Percentiles rank a stretch among this genome's conserved stretches.
Evolutionary conservation across 2,797 vertebrate genomes (phyloP).

Genomic region (Pseudomugil gertrudae): DNA sequence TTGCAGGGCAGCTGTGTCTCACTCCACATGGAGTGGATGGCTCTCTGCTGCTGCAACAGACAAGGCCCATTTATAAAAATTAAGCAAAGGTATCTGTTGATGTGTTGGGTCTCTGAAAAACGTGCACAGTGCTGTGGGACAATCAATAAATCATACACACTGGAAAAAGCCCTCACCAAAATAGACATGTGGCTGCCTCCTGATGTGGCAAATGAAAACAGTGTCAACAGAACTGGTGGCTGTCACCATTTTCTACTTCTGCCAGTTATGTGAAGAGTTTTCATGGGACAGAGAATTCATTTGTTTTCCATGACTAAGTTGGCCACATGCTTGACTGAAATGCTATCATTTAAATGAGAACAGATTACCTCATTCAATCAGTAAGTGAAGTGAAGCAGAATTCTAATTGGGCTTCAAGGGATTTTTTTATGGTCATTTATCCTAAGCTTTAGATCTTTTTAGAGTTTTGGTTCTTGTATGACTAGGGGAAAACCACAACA

Average conservation of each 20-base stretch:
- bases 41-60: conserved; percentile 60
- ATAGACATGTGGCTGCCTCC: conserved; percentile 59
- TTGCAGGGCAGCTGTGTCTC: conserved; percentile 47
- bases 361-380: conserved; percentile 79
- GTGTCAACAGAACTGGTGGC: conserved; percentile 40
- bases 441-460: conserved; percentile 42
- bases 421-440: conserved; percentile 41
- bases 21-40: conserved; percentile 49
- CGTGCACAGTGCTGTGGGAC: conserved; percentile 56
- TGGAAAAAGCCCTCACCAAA: conserved; percentile 22
- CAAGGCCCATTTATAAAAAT: conserved; percentile 72
- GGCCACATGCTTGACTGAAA: conserved; percentile 70
- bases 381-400: conserved; percentile 72
- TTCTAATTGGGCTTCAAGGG: conserved; percentile 75
- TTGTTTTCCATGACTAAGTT: conserved; percentile 77
- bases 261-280: conserved; percentile 55
- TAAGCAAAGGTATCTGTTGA: conserved; percentile 51
- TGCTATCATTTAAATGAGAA: conserved; percentile 77
- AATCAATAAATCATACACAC: conserved; percentile 45
- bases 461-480: conserved; percentile 26
- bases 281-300: conserved; percentile 60
- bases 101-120: conserved; percentile 52
- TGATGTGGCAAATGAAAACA: conserved; percentile 64
- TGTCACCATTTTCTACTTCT: conserved; percentile 57
- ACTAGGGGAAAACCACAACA: conserved; percentile 54